phyloP scores from a whole-genome alignment of 2,888 invertebrate genomes.

The Hyles lineata region DNA sequence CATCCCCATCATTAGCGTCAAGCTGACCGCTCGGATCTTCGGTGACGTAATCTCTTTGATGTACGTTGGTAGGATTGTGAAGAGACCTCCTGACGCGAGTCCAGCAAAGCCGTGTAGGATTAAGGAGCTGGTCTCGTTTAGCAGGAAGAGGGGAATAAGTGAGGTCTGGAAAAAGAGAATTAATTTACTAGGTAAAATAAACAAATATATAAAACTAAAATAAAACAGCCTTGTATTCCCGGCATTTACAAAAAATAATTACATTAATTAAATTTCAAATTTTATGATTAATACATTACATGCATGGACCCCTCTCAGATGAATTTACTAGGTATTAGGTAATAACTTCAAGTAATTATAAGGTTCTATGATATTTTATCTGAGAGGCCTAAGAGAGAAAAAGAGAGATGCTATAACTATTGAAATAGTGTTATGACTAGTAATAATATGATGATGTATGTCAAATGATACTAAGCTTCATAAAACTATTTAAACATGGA shows the following conservation, averaged over 20 bases:
- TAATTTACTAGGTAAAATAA: background rate
- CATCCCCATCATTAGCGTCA: conserved; percentile 60
- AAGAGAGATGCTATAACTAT: too few relatives aligned
- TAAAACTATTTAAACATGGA: too few relatives aligned
- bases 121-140: conserved; percentile 51
- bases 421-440: too few relatives aligned
- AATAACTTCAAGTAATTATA: conserved; percentile 8
- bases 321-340: background rate
- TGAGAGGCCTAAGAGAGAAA: too few relatives aligned
- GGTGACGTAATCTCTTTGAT: conserved; percentile 61
- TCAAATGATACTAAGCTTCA: too few relatives aligned
- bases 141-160: conserved; percentile 63
- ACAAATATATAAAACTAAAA: too few relatives aligned
- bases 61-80: conserved; percentile 66
- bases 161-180: conserved; percentile 57
- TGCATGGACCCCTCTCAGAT: too few relatives aligned
- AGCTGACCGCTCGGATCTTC: conserved; percentile 50
- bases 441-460: too few relatives aligned
- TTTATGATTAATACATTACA: too few relatives aligned
- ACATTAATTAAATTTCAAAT: too few relatives aligned
- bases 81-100: conserved; percentile 63
- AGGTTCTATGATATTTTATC: background rate
- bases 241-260: too few relatives aligned
- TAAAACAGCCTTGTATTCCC: too few relatives aligned
- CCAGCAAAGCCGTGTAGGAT: conserved; percentile 64